Evolutionary conservation across 2,113 vertebrate species (phyloP).

Genomic region (Ibidorhyncha struthersii): DNA sequence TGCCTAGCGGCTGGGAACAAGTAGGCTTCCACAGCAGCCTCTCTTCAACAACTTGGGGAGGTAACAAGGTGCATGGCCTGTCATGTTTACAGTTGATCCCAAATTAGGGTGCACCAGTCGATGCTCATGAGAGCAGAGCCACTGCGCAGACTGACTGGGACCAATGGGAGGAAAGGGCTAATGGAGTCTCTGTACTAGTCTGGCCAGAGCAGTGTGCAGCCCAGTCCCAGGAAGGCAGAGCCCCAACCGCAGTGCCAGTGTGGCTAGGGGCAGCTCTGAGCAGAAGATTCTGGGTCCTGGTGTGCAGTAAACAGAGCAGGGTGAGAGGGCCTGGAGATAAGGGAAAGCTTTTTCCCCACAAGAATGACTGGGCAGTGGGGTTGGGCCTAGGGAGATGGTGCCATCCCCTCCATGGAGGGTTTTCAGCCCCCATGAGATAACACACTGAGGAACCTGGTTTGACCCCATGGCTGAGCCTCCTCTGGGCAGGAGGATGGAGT

Average conservation of each 20-base stretch:
- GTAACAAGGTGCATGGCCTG: not conserved
- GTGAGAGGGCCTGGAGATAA: not conserved
- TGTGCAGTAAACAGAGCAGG: not conserved
- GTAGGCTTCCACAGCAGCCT: not conserved
- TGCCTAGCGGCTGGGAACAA: not conserved
- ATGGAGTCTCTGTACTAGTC: accelerated
- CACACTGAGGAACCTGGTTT: not conserved
- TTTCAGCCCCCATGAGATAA: accelerated
- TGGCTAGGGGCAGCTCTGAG: not conserved
- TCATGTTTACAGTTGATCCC: not conserved
- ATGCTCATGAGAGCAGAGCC: not conserved
- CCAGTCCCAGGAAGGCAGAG: not conserved
- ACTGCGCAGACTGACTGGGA: not conserved
- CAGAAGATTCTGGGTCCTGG: accelerated
- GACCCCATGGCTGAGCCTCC: not conserved
- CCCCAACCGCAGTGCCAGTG: accelerated
- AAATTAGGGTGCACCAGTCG: accelerated
- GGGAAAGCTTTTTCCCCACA: not conserved
- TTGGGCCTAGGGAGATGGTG: accelerated
- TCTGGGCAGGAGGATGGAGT: not conserved
- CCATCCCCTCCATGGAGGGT: not conserved
- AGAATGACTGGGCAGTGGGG: not conserved
- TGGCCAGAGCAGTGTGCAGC: not conserved
- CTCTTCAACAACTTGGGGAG: not conserved
- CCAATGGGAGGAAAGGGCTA: not conserved